phyloP scores from a whole-genome alignment of 2,797 vertebrate species.

The Coranthus polyacanthus region DNA sequence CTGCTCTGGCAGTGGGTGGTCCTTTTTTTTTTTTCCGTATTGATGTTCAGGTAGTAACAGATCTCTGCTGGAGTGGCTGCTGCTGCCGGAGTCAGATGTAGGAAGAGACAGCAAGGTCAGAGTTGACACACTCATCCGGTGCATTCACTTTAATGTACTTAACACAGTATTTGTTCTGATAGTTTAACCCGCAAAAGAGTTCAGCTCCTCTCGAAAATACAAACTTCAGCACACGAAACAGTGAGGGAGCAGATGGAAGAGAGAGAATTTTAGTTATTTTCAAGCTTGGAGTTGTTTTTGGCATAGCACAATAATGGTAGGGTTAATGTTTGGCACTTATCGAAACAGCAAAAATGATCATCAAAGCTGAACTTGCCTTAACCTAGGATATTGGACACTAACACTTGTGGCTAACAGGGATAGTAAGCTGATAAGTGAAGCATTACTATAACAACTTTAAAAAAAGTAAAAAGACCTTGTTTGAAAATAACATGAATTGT shows the following conservation, averaged over 20 bases:
- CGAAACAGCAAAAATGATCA: conserved; percentile 12
- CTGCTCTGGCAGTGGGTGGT: conserved; percentile 52
- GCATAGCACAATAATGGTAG: conserved; percentile 32
- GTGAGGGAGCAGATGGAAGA: conserved; percentile 25
- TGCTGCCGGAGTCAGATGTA: conserved; percentile 39
- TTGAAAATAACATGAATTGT: conserved; percentile 33
- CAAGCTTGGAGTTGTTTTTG: conserved; percentile 14
- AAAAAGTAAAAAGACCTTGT: background rate
- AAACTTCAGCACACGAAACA: conserved; percentile 11
- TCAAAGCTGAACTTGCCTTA: conserved; percentile 24
- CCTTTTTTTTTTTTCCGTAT: conserved; percentile 30
- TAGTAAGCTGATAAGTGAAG: too few species aligned
- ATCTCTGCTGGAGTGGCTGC: conserved; percentile 35
- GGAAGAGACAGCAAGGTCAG: conserved; percentile 36
- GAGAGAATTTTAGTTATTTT: conserved; percentile 31
- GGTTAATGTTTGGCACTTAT: conserved; percentile 43
- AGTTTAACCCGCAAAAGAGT: conserved; percentile 4
- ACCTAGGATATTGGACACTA: conserved; percentile 19
- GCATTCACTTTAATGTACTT: conserved; percentile 20
- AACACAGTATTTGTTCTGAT: conserved; percentile 8
- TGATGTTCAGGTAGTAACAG: conserved; percentile 55
- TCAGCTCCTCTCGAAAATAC: conserved; percentile 13
- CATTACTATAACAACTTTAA: too few species aligned
- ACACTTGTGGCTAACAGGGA: too few species aligned
- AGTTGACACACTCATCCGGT: conserved; percentile 25